Evolutionary conservation across 2,888 invertebrate species (phyloP), one percentile per base, ranked within the genome.

Genomic region (Chaetogeoica ovagalla): DNA sequence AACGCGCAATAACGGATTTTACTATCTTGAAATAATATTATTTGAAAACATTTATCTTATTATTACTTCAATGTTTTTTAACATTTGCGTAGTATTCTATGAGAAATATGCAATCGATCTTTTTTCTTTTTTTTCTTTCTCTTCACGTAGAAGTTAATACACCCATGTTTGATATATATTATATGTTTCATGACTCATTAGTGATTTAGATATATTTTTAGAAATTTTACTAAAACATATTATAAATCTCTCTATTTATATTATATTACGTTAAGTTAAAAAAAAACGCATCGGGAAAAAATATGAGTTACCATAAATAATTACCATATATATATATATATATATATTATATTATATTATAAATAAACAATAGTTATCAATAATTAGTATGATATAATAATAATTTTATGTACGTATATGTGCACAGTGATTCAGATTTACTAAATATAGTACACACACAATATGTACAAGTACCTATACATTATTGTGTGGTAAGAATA

Each of bases 31-130:
- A 37, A 65, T 65, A 39, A 65, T 73, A 63, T 63, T 19, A 37
- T 59, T 69, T 69, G 11, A 30, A 63, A 23, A 21, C 30, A 19
- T 7, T 52, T 74, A 23, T 65, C 6, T 57, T 55, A 39, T 65
- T 30, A 30, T 57, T 57, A 57, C 39, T 73, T 74, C 15, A 57
- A 57, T 43, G 17, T 63, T 63, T 73, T n/a, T 60, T 65, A 43
- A 65, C 65, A 75, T 75, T 75, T 66, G 74, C 74, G 74, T 57
- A 66, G 74, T 66, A 65, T 57, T 75, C 65, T 43, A 65, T 55
- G 43, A 30, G 39, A 75, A 65, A 65, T 66, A 75, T 66, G 57
- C 74, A 75, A 75, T 75, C 74, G 65, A 57, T 57, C 19, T 63
- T 62, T 65, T 75, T 57, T n/a, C 39, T 11, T 57, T 13, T 43